These are phyloP conservation scores for Hiodon tergisus DNA, from an alignment of 2,113 vertebrate species.

Conservation along the genomic window DNA sequence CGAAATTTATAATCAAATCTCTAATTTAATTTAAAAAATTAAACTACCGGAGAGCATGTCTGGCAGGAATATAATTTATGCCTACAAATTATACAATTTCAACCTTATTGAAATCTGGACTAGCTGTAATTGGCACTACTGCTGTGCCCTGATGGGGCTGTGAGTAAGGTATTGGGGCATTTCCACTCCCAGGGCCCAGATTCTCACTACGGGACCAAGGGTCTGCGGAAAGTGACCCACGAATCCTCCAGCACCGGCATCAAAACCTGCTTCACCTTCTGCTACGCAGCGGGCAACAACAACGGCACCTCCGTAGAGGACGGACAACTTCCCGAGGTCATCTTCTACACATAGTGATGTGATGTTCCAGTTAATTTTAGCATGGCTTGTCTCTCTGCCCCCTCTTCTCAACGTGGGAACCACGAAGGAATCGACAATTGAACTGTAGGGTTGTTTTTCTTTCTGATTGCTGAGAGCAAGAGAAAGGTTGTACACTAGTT, in stretches of 20 bases:
- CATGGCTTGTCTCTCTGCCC: too few species aligned
- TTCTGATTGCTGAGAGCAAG: not conserved
- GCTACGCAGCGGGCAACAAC: slow-evolving; percentile 83
- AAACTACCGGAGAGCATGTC: too few species aligned
- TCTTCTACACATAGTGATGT: slow-evolving; percentile 80
- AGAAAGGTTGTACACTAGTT: not conserved
- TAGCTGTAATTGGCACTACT: too few species aligned
- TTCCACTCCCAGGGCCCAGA: slow-evolving; percentile 65
- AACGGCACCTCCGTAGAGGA: slow-evolving; percentile 86
- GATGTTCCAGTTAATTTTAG: not conserved
- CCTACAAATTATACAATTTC: too few species aligned
- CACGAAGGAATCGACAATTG: not conserved
- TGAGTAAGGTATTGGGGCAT: not conserved
- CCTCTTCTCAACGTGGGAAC: not conserved
- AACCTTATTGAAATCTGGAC: too few species aligned
- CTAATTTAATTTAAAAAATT: too few species aligned
- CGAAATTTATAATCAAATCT: too few species aligned
- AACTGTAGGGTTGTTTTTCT: not conserved
- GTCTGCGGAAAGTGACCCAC: slow-evolving; percentile 81
- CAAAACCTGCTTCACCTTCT: slow-evolving; percentile 84
- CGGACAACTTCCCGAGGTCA: slow-evolving; percentile 83
- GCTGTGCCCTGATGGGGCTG: too few species aligned
- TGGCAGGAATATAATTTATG: too few species aligned
- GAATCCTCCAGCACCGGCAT: slow-evolving; percentile 75
- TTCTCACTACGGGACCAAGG: slow-evolving; percentile 85